A percentile compares a stretch with the other conserved stretches of the same genome.
These are phyloP conservation scores for Sparus aurata DNA, from an alignment of 2,797 vertebrate genomes.

Conservation along the genomic window DNA sequence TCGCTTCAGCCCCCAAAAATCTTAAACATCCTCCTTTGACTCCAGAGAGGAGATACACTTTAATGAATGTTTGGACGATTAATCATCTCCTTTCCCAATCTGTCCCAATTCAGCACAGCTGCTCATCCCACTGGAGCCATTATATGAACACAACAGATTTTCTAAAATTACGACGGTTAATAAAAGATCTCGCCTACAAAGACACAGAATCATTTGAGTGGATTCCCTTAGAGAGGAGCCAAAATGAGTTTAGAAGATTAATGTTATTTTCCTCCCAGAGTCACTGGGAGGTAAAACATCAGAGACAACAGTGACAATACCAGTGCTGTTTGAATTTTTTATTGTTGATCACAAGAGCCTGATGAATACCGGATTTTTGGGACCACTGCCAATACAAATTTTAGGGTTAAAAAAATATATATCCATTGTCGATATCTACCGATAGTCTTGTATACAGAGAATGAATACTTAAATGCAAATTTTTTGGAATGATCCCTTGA, in stretches of 20 bases:
- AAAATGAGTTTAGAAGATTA: conserved; percentile 1
- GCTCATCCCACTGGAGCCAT: conserved; percentile 44
- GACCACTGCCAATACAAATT: too few relatives aligned
- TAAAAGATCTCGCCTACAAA: conserved; percentile 37
- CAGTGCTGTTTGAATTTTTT: not conserved
- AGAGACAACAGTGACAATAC: not conserved
- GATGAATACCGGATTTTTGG: too few relatives aligned
- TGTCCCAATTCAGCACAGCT: conserved; percentile 35
- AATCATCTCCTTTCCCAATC: conserved; percentile 53
- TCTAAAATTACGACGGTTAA: conserved; percentile 38
- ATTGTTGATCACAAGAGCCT: not conserved
- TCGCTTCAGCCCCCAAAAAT: conserved; percentile 14
- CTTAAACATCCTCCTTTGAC: conserved; percentile 35
- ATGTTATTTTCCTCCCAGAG: conserved; percentile 2
- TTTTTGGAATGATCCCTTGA: too few relatives aligned
- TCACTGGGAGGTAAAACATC: conserved; percentile 30
- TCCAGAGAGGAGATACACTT: conserved; percentile 28
- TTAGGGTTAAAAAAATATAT: too few relatives aligned
- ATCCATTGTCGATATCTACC: too few relatives aligned
- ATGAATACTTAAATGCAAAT: too few relatives aligned
- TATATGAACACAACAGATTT: conserved; percentile 39
- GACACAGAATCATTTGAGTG: conserved; percentile 4
- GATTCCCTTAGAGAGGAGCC: conserved; percentile 19
- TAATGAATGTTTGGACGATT: conserved; percentile 32
- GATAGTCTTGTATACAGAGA: too few relatives aligned